A percentile compares a stretch with the other conserved stretches of the same genome.
These are phyloP conservation scores for Clarias batrachus DNA, from an alignment of 2,113 vertebrate species.

Conservation along the genomic window DNA sequence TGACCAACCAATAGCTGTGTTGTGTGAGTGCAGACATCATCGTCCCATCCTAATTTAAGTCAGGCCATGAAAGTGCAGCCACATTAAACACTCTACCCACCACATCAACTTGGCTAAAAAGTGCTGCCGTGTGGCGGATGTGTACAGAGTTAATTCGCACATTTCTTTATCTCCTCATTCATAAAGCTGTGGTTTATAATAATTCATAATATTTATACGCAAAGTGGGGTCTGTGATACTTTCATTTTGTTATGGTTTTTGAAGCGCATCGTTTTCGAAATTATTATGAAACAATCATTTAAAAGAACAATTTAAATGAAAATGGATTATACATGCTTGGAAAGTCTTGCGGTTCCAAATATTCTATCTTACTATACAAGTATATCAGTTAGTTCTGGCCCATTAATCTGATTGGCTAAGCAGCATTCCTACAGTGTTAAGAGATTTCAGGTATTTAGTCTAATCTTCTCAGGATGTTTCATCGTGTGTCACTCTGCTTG, in stretches of 20 bases:
- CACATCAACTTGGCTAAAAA: slow-evolving; percentile 31
- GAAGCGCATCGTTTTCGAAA: not conserved
- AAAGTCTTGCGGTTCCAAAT: not conserved
- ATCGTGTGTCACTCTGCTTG: not conserved
- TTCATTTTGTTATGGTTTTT: not conserved
- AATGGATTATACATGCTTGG: not conserved
- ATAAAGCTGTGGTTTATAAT: not conserved
- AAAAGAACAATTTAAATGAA: not conserved
- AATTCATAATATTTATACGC: not conserved
- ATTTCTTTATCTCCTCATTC: not conserved
- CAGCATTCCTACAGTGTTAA: not conserved
- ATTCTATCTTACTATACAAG: not conserved
- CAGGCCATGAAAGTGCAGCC: slow-evolving; percentile 7
- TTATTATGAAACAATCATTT: not conserved
- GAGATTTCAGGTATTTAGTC: not conserved
- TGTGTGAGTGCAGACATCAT: no score
- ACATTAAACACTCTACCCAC: slow-evolving; percentile 55
- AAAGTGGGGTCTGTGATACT: not conserved
- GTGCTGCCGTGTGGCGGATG: not conserved
- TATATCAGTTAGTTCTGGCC: not conserved
- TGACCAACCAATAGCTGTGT: no score
- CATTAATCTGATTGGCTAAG: not conserved
- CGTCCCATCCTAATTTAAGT: not conserved
- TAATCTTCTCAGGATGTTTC: not conserved
- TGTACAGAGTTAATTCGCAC: not conserved